Evolutionary conservation across 2,113 vertebrate genomes (phyloP), one percentile per base, ranked within the genome.

Genomic region (Festucalex cinctus): DNA sequence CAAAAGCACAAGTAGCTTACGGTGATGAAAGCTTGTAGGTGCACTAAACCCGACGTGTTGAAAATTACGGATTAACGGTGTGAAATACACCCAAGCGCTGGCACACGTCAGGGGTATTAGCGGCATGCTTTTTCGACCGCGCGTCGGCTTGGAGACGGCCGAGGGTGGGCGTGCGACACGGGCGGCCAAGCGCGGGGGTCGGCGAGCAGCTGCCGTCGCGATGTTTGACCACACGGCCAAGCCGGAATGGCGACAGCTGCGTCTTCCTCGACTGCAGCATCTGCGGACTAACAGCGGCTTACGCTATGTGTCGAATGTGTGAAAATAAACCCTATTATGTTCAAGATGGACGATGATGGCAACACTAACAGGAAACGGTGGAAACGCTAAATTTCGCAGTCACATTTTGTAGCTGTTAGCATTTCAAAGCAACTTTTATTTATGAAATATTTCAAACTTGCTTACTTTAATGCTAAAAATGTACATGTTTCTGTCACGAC

Each of bases 151-250:
- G 53, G 53, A 56, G 13, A 56, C 13, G 53, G 53, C 12, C 53
- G 26, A 28, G 12, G 14, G 53, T 56, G 14, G 53, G 53, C 24
- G 53, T 56, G 53, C 53, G 24, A 56, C 53, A 32, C 24, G 7
- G 26, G 14, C 24, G 22, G 63, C 68, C 69, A 63, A 58, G 69
- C 51, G 39, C 13, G 9, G 62, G 81, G 85, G 87, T 88, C 81
- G 77, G 78, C 1, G 65, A 87, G 79, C 88, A 91, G 86, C 88
- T 90, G 90, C 67, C 83, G 81, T 73, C 70, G 46, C 68, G 78
- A 84, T 85, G 88, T 78, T 56, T 81, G 80, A 88, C 83, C 77
- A 78, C 77, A 77, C 68, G 67, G 76, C 73, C 80, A 64, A 65
- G 65, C 66, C 66, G 78, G 69, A 69, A 59, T 58, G 77, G 63